A percentile compares a stretch with the other conserved stretches of the same genome.
Conservation (phyloP, 2,888 invertebrate species). For the Abscondita cerata region DNA sequence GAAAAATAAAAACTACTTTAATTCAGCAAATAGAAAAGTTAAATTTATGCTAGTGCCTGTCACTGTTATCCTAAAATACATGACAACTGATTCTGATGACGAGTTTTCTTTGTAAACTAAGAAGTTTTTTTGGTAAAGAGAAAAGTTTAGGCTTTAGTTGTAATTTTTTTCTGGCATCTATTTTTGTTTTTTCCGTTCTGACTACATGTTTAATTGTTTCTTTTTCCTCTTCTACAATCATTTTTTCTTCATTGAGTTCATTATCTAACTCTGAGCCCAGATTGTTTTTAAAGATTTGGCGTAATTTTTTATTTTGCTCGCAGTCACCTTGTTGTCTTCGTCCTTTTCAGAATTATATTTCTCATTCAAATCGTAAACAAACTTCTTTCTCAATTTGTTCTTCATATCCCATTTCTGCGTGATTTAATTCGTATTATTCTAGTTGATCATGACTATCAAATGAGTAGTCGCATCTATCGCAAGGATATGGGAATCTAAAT, state of each 20-base stretch:
- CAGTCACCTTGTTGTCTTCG: slow-evolving; percentile 33
- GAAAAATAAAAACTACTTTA: too few relatives aligned
- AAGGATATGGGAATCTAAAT: slow-evolving; percentile 68
- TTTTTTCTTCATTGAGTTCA: slow-evolving; percentile 40
- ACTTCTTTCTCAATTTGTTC: slow-evolving; percentile 57
- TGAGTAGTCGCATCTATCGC: slow-evolving; percentile 73
- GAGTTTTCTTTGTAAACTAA: too few relatives aligned
- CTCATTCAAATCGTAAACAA: slow-evolving; percentile 35
- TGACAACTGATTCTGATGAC: too few relatives aligned
- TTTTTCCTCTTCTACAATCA: slow-evolving; percentile 35
- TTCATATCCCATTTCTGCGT: slow-evolving; percentile 62
- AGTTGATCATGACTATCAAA: slow-evolving; percentile 69
- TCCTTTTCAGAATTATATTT: slow-evolving; percentile 42
- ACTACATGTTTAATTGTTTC: slow-evolving; percentile 55
- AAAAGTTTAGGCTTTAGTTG: slow-evolving; percentile 34
- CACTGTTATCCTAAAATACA: too few relatives aligned
- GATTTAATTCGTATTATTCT: slow-evolving; percentile 65
- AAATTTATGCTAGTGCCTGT: too few relatives aligned
- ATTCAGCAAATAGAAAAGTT: too few relatives aligned
- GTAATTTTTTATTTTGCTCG: slow-evolving; percentile 49
- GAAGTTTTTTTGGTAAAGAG: too few relatives aligned
- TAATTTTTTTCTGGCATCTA: slow-evolving; percentile 46
- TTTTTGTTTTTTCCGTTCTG: slow-evolving; percentile 56
- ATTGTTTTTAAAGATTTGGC: slow-evolving; percentile 62
- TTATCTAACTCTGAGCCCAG: slow-evolving; percentile 50